Base-by-base conservation (phyloP, 2,113 vertebrate species). In the Phocoena sinus region DNA sequence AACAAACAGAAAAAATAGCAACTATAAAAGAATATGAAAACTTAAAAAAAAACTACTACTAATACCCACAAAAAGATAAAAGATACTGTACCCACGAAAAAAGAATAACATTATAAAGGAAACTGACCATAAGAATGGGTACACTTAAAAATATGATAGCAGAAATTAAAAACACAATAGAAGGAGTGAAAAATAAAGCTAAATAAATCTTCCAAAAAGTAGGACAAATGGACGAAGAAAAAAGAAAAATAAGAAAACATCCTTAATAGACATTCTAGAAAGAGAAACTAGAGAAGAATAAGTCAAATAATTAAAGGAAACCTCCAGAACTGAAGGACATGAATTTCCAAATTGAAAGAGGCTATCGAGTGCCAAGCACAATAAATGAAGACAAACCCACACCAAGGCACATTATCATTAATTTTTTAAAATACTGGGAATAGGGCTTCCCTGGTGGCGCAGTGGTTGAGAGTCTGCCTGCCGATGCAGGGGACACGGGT, bases 281-380 rank as follows among this genome's bases (percentile, higher is more conserved):
- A 76, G 56, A 91, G 41, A 93, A 93, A 56, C 44, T 41, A 95
- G 14, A 84, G 73, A 74, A 60, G 53, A 94, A 89, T 53, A 95
- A 44, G 50, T 70, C 7, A 53, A 91, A 95, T 74, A 50, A 86
- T 53, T 47, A 80, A 63, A 74, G 41, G 28, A 95, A 80, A 60
- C 3, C 33, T 20, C 67, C n/a, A 74, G 38, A 82, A 82, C 23
- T 83, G 28, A 84, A 77, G 18, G n/a, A 70, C 41, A 38, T 73
- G 17, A 80, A 26, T 81, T 73, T 81, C 67, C 44, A 81, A 63
- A 92, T 0, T 58, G 23, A 87, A 92, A 87, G 74, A 70, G 23
- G 38, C 18, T 65, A 85, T 56, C 26, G 56, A 79, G 12, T 56
- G 14, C 76, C 44, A 83, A 76, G 7, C 38, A 96, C 18, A 67